Conservation (phyloP, 2,113 vertebrate species). For the Isurus oxyrinchus region DNA sequence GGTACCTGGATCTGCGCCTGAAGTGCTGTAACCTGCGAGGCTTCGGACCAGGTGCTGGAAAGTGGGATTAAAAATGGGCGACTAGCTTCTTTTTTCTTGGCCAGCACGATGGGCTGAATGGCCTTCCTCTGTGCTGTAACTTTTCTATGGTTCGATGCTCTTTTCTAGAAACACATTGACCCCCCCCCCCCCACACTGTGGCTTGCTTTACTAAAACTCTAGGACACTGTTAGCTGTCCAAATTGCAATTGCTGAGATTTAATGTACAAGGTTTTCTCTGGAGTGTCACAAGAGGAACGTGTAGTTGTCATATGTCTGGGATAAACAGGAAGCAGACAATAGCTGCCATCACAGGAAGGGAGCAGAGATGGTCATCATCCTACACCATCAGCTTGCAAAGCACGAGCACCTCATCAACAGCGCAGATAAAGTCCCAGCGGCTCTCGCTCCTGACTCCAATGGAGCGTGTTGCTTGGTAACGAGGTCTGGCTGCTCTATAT, state of each 20-base stretch:
- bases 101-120: too few relatives aligned
- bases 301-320: background rate
- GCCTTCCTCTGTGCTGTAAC: too few relatives aligned
- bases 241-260: background rate
- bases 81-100: too few relatives aligned
- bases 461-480: too few relatives aligned
- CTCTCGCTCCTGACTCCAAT: too few relatives aligned
- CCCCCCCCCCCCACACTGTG: background rate
- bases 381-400: background rate
- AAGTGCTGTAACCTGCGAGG: too few relatives aligned
- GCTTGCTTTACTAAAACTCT: background rate
- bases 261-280: background rate
- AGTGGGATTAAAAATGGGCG: too few relatives aligned
- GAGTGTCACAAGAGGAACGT: background rate
- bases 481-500: too few relatives aligned
- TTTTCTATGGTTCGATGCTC: too few relatives aligned
- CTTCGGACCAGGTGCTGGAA: too few relatives aligned
- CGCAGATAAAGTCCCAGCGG: background rate
- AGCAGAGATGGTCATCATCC: background rate
- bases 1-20: too few relatives aligned
- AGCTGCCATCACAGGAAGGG: background rate
- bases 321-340: background rate
- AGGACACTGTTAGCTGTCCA: background rate
- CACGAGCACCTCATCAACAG: background rate
- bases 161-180: background rate